Base-by-base conservation (phyloP, 2,888 invertebrate genomes). In the Platypus cylindrus region DNA sequence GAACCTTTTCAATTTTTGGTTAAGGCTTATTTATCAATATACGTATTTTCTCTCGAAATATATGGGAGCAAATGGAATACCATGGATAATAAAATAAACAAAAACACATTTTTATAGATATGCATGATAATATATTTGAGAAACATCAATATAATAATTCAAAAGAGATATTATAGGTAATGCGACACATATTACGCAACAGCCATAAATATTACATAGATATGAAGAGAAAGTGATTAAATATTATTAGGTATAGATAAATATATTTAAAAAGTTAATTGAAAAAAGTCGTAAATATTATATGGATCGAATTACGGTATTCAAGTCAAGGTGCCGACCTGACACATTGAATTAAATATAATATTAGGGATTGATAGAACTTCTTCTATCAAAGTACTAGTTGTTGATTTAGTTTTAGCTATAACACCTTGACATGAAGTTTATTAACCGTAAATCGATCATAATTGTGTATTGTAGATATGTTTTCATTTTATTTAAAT, bases 251-350 rank as follows among this genome's bases (percentile, higher is more conserved):
- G 9, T 20, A 20, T 7, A 20, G 22, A 20, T 9, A 8, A 7
- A 7, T 8, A n/a, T n/a, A n/a, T n/a, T n/a, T n/a, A n/a, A n/a
- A n/a, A n/a, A n/a, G n/a, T n/a, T n/a, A n/a, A n/a, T n/a, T n/a
- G n/a, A n/a, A n/a, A n/a, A n/a, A n/a, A n/a, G 32, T 33, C 23
- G 24, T 41, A 37, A 25, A 23, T 34, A 47, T 46, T 43, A 48
- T 44, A 42, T 40, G 45, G 46, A 46, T 41, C 40, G 38, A 46
- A 45, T 43, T 45, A 46, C 32, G 54, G 30, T 37, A 30, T 34
- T 59, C 54, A 55, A 58, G 54, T 57, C 53, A 44, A 51, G 51
- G 59, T 57, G 59, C 35, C 44, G 61, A 62, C 60, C 63, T 62
- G 61, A 56, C 57, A 56, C 57, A 57, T 53, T 50, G 50, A 53